Conservation (phyloP, 1,140 invertebrate species). For the Drosophila tropicalis region DNA sequence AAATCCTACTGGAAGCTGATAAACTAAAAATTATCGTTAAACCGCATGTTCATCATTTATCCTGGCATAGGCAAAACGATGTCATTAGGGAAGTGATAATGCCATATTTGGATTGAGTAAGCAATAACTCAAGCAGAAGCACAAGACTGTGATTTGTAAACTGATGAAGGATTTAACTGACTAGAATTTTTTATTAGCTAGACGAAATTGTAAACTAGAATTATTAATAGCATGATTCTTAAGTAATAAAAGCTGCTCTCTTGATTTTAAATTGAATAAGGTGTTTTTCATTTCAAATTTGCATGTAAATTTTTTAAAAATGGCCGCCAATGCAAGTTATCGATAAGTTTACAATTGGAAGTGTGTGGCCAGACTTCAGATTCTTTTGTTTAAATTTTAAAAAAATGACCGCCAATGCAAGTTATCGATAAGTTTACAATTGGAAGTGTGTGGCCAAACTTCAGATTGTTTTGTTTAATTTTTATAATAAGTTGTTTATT, state of each 20-base stretch:
- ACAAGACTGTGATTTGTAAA: slow-evolving; percentile 55
- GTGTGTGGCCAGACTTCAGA: background rate
- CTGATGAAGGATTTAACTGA: slow-evolving; percentile 11
- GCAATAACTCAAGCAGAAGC: background rate
- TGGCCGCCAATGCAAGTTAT: background rate
- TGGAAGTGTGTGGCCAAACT: background rate
- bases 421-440: background rate
- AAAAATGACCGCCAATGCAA: background rate
- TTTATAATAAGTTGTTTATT: background rate
- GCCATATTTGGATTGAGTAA: slow-evolving; percentile 88
- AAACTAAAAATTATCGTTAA: slow-evolving; percentile 88
- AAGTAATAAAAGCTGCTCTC: background rate
- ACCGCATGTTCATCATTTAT: slow-evolving; percentile 89
- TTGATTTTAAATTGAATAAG: background rate
- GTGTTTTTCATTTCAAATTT: too few relatives aligned
- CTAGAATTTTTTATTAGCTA: slow-evolving; percentile 4
- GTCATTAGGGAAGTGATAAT: slow-evolving; percentile 91
- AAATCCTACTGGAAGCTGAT: slow-evolving; percentile 87
- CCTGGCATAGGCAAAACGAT: slow-evolving; percentile 91
- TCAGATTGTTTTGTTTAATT: too few relatives aligned
- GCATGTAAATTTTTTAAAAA: background rate
- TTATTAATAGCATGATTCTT: background rate
- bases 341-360: background rate
- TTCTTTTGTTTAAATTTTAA: too few relatives aligned
- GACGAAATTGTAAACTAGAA: background rate